Conservation (phyloP, 1,140 invertebrate genomes). For the Mesaphorura yosii region DNA sequence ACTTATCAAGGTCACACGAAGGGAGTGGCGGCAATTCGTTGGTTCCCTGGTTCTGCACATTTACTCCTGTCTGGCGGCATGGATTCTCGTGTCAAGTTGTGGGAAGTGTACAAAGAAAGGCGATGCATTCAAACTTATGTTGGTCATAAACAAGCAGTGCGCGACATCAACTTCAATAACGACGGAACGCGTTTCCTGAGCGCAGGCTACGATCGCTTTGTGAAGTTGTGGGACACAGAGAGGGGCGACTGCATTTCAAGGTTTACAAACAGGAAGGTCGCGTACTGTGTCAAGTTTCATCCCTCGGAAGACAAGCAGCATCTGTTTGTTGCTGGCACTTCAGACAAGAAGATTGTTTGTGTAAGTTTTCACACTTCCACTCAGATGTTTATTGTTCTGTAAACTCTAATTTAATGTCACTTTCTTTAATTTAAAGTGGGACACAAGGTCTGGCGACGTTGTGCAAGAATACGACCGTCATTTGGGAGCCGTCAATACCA, state of each 20-base stretch:
- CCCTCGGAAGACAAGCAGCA: slow-evolving; percentile 95
- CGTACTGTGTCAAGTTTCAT: slow-evolving; percentile 96
- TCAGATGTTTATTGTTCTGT: slow-evolving; percentile 11
- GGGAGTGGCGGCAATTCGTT: slow-evolving; percentile 87
- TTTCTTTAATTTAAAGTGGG: slow-evolving; percentile 62
- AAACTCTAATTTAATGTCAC: slow-evolving; percentile 6
- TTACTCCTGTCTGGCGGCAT: slow-evolving; percentile 89
- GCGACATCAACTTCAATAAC: slow-evolving; percentile 95
- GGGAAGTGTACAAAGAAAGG: slow-evolving; percentile 95
- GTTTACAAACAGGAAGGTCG: slow-evolving; percentile 88
- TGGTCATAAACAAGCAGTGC: slow-evolving; percentile 91
- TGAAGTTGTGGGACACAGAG: slow-evolving; percentile 99
- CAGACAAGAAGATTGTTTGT: slow-evolving; percentile 98
- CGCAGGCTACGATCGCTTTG: slow-evolving; percentile 77
- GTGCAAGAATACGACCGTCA: slow-evolving; percentile 98
- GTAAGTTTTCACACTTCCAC: slow-evolving; percentile 48
- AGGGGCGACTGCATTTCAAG: slow-evolving; percentile 81
- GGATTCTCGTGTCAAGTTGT: slow-evolving; percentile 94
- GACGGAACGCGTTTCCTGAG: slow-evolving; percentile 84
- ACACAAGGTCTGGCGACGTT: slow-evolving; percentile 83
- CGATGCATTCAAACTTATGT: slow-evolving; percentile 90
- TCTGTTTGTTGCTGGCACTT: slow-evolving; percentile 94
- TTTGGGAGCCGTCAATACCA: slow-evolving; percentile 95
- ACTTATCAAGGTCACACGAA: slow-evolving; percentile 96
- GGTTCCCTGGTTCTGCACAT: slow-evolving; percentile 92